phyloP scores from a whole-genome alignment of 2,888 invertebrate species.

The Cactoblastis cactorum region DNA sequence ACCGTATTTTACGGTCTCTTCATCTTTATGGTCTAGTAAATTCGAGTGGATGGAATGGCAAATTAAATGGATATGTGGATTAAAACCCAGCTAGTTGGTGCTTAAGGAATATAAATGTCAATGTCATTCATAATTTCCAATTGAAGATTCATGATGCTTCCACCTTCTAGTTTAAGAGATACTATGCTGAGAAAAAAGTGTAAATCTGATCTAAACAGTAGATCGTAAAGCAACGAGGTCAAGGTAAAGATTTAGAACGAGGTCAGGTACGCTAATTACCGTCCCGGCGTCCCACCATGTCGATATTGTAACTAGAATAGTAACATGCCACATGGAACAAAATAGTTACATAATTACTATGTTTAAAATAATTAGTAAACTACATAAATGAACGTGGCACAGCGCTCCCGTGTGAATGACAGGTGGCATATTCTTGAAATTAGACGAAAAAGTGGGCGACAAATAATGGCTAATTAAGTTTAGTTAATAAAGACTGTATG shows the following conservation, averaged over 20 bases:
- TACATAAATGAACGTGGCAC: no score
- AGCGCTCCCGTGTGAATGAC: background rate
- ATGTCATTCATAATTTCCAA: conserved; percentile 20
- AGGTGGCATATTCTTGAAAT: background rate
- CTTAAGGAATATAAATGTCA: conserved; percentile 14
- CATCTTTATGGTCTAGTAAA: conserved; percentile 1
- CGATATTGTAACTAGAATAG: conserved; percentile 34
- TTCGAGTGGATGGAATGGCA: background rate
- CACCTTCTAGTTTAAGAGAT: conserved; percentile 50
- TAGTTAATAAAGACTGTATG: no score
- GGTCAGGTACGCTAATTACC: conserved; percentile 67
- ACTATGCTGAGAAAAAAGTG: conserved; percentile 46
- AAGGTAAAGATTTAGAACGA: conserved; percentile 67
- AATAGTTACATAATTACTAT: background rate
- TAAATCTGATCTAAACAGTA: conserved; percentile 54
- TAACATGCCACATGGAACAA: conserved; percentile 21
- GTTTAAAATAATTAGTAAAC: background rate
- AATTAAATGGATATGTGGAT: background rate
- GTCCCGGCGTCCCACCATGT: conserved; percentile 51
- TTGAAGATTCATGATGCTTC: conserved; percentile 34
- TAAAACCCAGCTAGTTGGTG: background rate
- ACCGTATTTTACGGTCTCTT: background rate
- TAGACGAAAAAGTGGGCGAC: no score
- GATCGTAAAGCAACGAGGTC: conserved; percentile 71
- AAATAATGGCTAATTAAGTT: no score